phyloP scores from a whole-genome alignment of 2,888 invertebrate genomes.

The Geotrupes spiniger region DNA sequence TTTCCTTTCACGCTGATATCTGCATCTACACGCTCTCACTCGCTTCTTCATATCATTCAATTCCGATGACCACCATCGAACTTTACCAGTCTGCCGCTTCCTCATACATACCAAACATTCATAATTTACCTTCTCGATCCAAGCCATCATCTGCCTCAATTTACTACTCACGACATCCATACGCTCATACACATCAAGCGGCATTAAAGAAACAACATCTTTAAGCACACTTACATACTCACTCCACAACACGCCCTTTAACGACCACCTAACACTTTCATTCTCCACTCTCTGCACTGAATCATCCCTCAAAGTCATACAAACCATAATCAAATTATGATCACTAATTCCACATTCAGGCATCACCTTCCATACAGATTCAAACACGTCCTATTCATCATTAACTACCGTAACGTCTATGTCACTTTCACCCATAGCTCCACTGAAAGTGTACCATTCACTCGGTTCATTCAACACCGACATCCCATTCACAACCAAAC shows the following conservation, averaged over 20 bases:
- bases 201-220: no score
- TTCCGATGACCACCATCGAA: background rate
- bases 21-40: no score
- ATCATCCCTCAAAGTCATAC: background rate
- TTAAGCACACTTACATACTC: background rate
- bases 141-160: background rate
- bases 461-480: constrained; percentile 24
- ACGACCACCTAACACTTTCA: background rate
- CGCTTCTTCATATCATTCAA: background rate
- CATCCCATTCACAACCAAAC: constrained; percentile 10
- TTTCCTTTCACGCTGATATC: no score
- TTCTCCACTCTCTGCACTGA: background rate
- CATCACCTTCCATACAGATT: no score
- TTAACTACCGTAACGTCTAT: constrained; percentile 25
- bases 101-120: background rate
- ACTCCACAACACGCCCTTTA: background rate
- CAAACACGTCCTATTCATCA: constrained; percentile 4
- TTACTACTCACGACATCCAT: background rate
- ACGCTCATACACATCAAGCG: background rate
- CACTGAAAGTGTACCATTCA: constrained; percentile 22
- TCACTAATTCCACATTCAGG: no score
- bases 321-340: background rate
- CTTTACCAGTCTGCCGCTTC: background rate
- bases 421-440: constrained; percentile 19
- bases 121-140: background rate